Conservation (phyloP, 2,113 vertebrate genomes). For the Rhagologus leucostigma region DNA sequence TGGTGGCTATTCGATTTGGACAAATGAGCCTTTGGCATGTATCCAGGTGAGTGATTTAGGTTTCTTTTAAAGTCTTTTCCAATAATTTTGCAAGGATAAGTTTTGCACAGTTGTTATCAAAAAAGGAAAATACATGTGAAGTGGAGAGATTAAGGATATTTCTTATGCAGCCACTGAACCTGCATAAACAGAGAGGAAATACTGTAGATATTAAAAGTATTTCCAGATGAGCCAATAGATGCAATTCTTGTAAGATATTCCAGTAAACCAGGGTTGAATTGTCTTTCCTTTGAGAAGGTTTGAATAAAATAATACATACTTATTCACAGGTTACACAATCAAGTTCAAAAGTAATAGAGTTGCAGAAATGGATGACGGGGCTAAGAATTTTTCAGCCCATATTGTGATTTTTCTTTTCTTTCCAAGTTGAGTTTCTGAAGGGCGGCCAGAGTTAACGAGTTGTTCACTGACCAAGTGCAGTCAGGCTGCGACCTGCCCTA, state of each 20-base stretch:
- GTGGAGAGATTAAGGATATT: not conserved
- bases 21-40: conserved; percentile 95
- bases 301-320: not conserved
- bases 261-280: not conserved
- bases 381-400: not conserved
- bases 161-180: not conserved
- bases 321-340: not conserved
- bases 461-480: not conserved
- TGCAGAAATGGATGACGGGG: not conserved
- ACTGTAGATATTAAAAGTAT: not conserved
- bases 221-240: not conserved
- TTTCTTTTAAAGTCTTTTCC: conserved; percentile 53
- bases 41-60: conserved; percentile 86
- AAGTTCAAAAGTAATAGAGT: not conserved
- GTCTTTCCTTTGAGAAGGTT: not conserved
- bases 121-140: not conserved
- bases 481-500: not conserved
- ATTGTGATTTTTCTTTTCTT: not conserved
- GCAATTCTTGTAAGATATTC: not conserved
- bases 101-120: conserved; percentile 23
- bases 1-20: conserved; percentile 98
- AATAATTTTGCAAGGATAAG: conserved; percentile 22
- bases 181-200: not conserved
- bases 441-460: not conserved
- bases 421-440: not conserved